Percentiles rank a stretch among this genome's conserved stretches.
phyloP scores from a whole-genome alignment of 2,888 invertebrate species.

The Drosophila siamana region DNA sequence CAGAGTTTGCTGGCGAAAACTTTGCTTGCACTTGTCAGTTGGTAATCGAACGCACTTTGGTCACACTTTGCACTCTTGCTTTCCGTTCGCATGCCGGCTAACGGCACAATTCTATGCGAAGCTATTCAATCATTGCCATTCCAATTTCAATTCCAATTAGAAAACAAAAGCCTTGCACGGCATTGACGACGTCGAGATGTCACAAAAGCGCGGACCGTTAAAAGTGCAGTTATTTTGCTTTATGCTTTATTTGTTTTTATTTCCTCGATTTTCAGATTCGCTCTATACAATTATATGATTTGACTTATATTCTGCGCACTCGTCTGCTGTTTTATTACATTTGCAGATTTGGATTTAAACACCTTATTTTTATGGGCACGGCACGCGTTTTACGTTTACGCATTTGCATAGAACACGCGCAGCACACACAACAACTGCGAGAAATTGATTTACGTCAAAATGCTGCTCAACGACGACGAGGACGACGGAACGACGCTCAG shows the following conservation, averaged over 20 bases:
- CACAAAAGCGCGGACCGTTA: slow-evolving; percentile 13
- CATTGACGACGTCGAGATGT: background rate
- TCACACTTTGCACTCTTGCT: slow-evolving; percentile 44
- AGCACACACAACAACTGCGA: slow-evolving; percentile 11
- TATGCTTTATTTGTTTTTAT: background rate
- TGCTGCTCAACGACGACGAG: slow-evolving; percentile 9
- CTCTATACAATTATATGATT: slow-evolving; percentile 7
- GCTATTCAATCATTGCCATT: slow-evolving; percentile 54
- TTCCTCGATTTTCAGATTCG: background rate
- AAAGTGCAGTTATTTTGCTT: slow-evolving; percentile 15
- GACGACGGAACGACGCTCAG: slow-evolving; percentile 39
- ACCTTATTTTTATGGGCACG: slow-evolving; percentile 22
- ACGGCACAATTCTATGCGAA: background rate
- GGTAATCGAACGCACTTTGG: slow-evolving; percentile 52
- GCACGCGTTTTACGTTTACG: slow-evolving; percentile 28
- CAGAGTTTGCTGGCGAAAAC: background rate
- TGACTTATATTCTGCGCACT: slow-evolving; percentile 4
- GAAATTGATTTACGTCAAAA: slow-evolving; percentile 59
- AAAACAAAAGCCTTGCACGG: background rate
- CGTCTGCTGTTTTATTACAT: slow-evolving; percentile 27
- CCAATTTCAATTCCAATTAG: slow-evolving; percentile 45
- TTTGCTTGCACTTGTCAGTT: slow-evolving; percentile 30
- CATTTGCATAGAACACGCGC: slow-evolving; percentile 38
- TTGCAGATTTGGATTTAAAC: slow-evolving; percentile 26
- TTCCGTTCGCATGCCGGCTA: slow-evolving; percentile 18